Evolutionary conservation across 2,888 invertebrate genomes (phyloP).

Genomic region (Tiliacea aurago): DNA sequence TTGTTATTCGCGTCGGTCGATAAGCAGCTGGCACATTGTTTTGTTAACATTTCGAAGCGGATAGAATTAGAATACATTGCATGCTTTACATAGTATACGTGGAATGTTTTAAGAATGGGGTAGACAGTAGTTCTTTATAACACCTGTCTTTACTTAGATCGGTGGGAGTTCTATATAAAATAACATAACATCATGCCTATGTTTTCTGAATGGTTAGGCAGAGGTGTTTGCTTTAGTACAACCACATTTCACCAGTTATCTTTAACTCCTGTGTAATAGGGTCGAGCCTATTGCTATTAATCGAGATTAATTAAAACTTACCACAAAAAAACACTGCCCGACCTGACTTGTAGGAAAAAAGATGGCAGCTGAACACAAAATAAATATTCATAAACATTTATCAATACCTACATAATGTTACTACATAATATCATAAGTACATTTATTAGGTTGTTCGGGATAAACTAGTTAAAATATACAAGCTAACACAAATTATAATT

Average conservation of each 20-base stretch:
- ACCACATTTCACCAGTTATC: too few relatives aligned
- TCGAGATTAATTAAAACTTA: too few relatives aligned
- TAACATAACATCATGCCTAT: not conserved
- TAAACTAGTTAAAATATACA: not conserved
- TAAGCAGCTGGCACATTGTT: conserved; percentile 48
- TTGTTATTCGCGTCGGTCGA: conserved; percentile 42
- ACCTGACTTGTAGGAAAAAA: too few relatives aligned
- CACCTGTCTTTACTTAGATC: conserved; percentile 41
- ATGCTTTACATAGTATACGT: conserved; percentile 38
- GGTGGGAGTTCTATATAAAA: not conserved
- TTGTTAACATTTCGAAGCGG: conserved; percentile 50
- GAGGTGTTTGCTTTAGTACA: not conserved
- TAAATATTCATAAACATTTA: too few relatives aligned
- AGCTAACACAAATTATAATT: not conserved
- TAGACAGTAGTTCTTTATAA: conserved; percentile 2
- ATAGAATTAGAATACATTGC: conserved; percentile 53
- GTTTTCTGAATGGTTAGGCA: not conserved
- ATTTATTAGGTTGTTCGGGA: not conserved
- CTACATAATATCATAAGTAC: too few relatives aligned
- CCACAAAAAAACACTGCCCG: too few relatives aligned
- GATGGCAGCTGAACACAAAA: not conserved
- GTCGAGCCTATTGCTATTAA: too few relatives aligned
- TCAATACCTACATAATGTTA: not conserved
- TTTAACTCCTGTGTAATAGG: not conserved
- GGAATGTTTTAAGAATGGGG: conserved; percentile 47